Evolutionary conservation across 2,113 vertebrate genomes (phyloP).

Genomic region (Apistogramma diplotaenia): DNA sequence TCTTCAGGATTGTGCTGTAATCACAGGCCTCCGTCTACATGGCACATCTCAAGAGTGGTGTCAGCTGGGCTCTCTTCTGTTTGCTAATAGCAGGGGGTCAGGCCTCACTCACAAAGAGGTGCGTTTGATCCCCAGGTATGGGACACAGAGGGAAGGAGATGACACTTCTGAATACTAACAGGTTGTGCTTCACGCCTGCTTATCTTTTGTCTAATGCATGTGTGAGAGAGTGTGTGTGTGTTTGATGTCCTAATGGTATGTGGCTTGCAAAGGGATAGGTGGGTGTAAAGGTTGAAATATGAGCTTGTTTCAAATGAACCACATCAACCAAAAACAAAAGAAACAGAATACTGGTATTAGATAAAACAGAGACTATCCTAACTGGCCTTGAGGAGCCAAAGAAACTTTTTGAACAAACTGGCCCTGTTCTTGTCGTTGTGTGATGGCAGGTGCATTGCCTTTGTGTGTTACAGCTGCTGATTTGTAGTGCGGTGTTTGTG

Average conservation of each 20-base stretch:
- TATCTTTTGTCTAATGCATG: conserved; percentile 36
- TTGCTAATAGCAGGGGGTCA: conserved; percentile 75
- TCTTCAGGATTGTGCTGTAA: conserved; percentile 73
- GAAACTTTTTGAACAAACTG: conserved; percentile 35
- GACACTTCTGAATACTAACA: conserved; percentile 70
- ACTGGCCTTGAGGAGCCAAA: background rate
- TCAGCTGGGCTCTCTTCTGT: conserved; percentile 75
- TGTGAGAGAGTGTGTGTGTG: background rate
- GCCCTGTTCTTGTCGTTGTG: conserved; percentile 18
- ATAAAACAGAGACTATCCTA: background rate
- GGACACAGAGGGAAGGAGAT: conserved; percentile 53
- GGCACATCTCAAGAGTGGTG: conserved; percentile 73
- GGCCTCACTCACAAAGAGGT: conserved; percentile 70
- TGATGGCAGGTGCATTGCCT: conserved; percentile 66
- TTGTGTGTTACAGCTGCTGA: conserved; percentile 71
- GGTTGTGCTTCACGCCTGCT: conserved; percentile 31
- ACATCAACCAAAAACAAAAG: background rate
- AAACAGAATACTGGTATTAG: background rate
- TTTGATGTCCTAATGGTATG: conserved; percentile 27
- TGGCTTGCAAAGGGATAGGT: conserved; percentile 19
- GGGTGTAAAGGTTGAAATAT: background rate
- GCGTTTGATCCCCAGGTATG: conserved; percentile 73
- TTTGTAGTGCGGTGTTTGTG: conserved; percentile 58
- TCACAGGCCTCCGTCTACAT: conserved; percentile 73
- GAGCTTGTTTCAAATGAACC: background rate